Evolutionary conservation across 2,113 vertebrate species (phyloP).

Genomic region (Erythrolamprus reginae): DNA sequence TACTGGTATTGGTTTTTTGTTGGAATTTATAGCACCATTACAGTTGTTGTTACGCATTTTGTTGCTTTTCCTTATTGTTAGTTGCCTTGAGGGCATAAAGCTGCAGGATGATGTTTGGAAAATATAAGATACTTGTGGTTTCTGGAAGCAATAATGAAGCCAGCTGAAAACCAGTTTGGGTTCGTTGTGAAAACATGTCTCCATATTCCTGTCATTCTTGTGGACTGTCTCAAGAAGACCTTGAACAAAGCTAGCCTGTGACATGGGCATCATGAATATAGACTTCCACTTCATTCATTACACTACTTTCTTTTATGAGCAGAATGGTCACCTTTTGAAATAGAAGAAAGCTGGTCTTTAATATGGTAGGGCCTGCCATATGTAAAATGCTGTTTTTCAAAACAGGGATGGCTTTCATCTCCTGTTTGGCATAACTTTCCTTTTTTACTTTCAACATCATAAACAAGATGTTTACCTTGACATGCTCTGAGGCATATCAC

Average conservation of each 20-base stretch:
- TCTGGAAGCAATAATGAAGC: background rate
- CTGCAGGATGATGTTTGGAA: background rate
- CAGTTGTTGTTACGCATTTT: background rate
- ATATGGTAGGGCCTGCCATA: background rate
- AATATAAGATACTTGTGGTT: background rate
- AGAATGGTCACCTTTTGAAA: background rate
- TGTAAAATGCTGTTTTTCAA: background rate
- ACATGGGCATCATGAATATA: background rate
- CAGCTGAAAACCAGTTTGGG: background rate
- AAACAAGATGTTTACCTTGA: background rate
- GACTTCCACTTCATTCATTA: background rate
- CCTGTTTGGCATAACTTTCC: background rate
- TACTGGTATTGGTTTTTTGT: background rate
- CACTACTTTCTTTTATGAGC: background rate
- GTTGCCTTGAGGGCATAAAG: background rate
- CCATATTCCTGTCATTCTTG: background rate
- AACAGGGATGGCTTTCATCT: background rate
- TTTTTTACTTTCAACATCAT: background rate
- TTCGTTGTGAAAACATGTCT: background rate
- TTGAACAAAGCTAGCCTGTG: background rate
- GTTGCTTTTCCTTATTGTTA: background rate
- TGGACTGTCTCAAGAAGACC: background rate
- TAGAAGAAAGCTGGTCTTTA: constrained; percentile 1
- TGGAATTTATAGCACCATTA: background rate
- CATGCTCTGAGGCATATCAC: background rate